These are phyloP conservation scores for Idaea straminata DNA, from an alignment of 2,888 invertebrate genomes.

Conservation along the genomic window DNA sequence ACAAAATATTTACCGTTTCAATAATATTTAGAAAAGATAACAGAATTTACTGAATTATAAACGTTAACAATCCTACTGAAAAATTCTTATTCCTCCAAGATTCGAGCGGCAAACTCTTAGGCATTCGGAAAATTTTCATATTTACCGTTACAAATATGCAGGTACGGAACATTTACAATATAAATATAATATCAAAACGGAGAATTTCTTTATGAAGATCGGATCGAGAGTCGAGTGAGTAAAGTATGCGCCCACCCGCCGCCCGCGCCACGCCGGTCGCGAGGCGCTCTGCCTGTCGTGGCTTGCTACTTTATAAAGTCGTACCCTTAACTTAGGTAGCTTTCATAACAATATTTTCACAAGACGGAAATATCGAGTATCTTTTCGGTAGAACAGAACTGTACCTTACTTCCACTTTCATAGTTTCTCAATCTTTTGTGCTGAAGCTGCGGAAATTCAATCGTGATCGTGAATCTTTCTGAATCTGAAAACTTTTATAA, in stretches of 20 bases:
- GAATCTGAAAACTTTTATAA: too few relatives aligned
- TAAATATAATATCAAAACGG: conserved; percentile 81
- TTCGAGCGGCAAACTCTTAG: conserved; percentile 62
- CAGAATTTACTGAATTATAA: conserved; percentile 39
- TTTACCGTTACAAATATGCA: conserved; percentile 81
- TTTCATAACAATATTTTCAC: neutral
- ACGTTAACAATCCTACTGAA: conserved; percentile 64
- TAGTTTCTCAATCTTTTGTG: too few relatives aligned
- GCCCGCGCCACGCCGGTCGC: conserved; percentile 27
- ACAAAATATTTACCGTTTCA: neutral
- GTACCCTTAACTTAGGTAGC: conserved; percentile 11
- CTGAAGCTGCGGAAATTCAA: too few relatives aligned
- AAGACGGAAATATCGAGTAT: neutral
- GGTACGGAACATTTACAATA: conserved; percentile 78
- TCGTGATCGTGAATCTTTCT: too few relatives aligned
- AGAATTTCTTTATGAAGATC: conserved; percentile 81
- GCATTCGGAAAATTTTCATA: conserved; percentile 80
- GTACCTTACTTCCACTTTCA: too few relatives aligned
- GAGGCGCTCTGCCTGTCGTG: conserved; percentile 44
- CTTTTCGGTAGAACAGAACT: too few relatives aligned
- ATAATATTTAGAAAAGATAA: conserved; percentile 31
- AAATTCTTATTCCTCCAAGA: conserved; percentile 70
- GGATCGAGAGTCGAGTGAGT: conserved; percentile 72
- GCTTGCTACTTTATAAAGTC: conserved; percentile 53
- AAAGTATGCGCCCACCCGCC: conserved; percentile 64